A percentile compares a stretch with the other conserved stretches of the same genome.
Conservation (phyloP, 2,797 vertebrate species). For the Melanogrammus aeglefinus region DNA sequence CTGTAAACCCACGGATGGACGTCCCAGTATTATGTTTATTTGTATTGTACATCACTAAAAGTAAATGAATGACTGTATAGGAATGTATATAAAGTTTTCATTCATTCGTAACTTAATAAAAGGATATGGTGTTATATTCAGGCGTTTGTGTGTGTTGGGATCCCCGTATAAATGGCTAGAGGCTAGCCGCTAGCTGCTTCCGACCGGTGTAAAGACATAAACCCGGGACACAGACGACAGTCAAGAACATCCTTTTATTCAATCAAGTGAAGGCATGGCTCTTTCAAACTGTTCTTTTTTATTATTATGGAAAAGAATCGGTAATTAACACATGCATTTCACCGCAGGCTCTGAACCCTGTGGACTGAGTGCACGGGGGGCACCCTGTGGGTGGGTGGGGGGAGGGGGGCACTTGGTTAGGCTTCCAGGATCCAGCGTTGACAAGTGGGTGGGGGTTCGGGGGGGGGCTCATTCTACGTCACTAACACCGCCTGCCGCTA, state of each 20-base stretch:
- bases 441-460: constrained; percentile 26
- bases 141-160: too few relatives aligned
- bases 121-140: too few relatives aligned
- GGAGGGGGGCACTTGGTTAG: constrained; percentile 27
- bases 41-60: too few relatives aligned
- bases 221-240: constrained; percentile 62
- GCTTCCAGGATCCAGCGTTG: background rate
- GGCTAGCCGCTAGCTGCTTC: too few relatives aligned
- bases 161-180: too few relatives aligned
- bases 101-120: too few relatives aligned
- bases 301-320: constrained; percentile 89
- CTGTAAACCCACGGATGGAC: constrained; percentile 70
- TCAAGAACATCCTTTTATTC: constrained; percentile 87
- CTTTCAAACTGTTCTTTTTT: constrained; percentile 82
- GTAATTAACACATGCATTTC: constrained; percentile 90
- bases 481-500: constrained; percentile 49
- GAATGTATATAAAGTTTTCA: too few relatives aligned
- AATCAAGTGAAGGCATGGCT: constrained; percentile 83
- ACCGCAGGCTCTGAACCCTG: constrained; percentile 75
- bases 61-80: too few relatives aligned
- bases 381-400: constrained; percentile 36
- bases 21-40: too few relatives aligned
- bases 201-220: background rate
- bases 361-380: constrained; percentile 54
- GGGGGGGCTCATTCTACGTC: constrained; percentile 45